Percentiles rank a stretch among this genome's conserved stretches.
Evolutionary conservation across 2,797 vertebrate genomes (phyloP).

Genomic region (Sebastolobus altivelis): DNA sequence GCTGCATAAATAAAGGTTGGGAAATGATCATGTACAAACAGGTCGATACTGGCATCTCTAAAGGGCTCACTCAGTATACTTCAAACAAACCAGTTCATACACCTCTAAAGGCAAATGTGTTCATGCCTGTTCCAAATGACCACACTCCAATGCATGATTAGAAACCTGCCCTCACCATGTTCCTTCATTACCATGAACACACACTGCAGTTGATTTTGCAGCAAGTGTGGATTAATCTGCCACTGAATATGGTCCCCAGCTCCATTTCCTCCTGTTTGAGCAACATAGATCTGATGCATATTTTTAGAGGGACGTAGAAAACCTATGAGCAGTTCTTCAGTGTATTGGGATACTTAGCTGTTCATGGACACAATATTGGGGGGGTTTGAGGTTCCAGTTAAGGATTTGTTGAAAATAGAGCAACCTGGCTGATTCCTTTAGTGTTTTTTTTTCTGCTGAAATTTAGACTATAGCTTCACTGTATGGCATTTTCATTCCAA

Average conservation of each 20-base stretch:
- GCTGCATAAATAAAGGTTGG: too few species aligned
- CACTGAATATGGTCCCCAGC: not conserved
- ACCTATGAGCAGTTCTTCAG: not conserved
- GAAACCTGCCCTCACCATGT: not conserved
- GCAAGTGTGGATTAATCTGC: not conserved
- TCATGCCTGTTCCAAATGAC: not conserved
- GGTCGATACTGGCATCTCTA: not conserved
- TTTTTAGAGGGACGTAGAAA: not conserved
- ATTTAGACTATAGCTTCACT: not conserved
- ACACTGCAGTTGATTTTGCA: not conserved
- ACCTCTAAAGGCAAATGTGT: not conserved
- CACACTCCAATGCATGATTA: not conserved
- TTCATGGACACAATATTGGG: not conserved
- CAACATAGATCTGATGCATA: not conserved
- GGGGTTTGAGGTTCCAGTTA: too few species aligned
- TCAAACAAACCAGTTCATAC: not conserved
- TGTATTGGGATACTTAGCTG: not conserved
- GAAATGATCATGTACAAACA: not conserved
- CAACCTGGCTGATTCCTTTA: not conserved
- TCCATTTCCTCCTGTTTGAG: not conserved
- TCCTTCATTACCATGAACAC: too few species aligned
- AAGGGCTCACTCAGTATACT: not conserved
- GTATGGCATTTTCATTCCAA: not conserved
- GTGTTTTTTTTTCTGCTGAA: not conserved
- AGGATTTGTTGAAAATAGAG: not conserved